phyloP scores from a whole-genome alignment of 2,888 invertebrate genomes.

The Idaea biselata region DNA sequence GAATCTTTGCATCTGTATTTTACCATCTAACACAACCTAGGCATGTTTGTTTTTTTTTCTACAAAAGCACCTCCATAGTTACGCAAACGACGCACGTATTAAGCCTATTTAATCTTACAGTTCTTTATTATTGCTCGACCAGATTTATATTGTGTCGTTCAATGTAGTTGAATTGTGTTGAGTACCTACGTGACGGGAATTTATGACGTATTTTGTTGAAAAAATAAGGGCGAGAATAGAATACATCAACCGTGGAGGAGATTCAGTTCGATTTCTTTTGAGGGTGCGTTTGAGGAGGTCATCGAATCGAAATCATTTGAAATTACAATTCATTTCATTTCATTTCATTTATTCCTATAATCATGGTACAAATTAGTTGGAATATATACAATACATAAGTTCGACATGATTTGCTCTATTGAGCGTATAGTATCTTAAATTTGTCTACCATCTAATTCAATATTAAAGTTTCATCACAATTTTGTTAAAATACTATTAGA shows the following conservation, averaged over 20 bases:
- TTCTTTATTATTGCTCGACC: conserved; percentile 32
- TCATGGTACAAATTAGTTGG: too few relatives aligned
- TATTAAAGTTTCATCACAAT: too few relatives aligned
- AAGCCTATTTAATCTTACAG: background rate
- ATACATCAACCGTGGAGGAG: background rate
- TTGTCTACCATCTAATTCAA: too few relatives aligned
- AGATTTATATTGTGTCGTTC: conserved; percentile 35
- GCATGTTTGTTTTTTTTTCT: background rate
- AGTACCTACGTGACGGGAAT: conserved; percentile 12
- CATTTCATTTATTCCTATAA: too few relatives aligned
- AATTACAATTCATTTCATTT: too few relatives aligned
- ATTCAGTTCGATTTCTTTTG: background rate
- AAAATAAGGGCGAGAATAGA: background rate
- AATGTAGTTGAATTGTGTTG: conserved; percentile 27
- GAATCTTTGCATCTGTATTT: too few relatives aligned
- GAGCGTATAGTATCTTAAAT: too few relatives aligned
- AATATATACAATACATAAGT: too few relatives aligned
- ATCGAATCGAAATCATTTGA: too few relatives aligned
- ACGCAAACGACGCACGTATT: background rate
- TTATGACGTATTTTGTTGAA: conserved; percentile 8
- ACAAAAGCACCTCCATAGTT: background rate
- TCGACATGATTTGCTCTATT: too few relatives aligned
- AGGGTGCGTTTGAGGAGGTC: background rate
- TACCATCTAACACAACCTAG: too few relatives aligned
- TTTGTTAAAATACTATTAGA: too few relatives aligned